Percentiles rank a stretch among this genome's conserved stretches.
phyloP scores from a whole-genome alignment of 2,113 vertebrate genomes.

The Pogonocichla stellata region DNA sequence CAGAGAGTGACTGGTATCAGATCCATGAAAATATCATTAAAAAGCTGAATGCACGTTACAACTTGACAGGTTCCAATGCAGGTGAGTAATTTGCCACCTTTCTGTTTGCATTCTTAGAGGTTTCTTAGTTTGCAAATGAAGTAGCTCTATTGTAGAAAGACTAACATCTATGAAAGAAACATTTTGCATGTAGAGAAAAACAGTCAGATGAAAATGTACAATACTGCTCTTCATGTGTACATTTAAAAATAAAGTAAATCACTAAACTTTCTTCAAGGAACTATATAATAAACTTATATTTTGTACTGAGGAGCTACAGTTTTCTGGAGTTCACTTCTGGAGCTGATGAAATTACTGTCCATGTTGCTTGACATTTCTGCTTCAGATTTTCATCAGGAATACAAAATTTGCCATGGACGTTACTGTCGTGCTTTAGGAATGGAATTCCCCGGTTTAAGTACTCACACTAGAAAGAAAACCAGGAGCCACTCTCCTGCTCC shows the following conservation, averaged over 20 bases:
- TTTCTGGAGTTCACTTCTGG: neutral
- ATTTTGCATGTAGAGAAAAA: neutral
- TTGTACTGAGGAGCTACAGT: neutral
- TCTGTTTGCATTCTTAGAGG: neutral
- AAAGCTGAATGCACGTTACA: constrained; percentile 94
- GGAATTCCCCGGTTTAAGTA: neutral
- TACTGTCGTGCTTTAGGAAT: fast-evolving
- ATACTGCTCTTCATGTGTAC: neutral
- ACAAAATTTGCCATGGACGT: neutral
- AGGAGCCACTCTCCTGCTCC: fast-evolving
- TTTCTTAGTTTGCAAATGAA: neutral
- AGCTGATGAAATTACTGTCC: neutral
- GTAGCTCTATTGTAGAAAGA: neutral
- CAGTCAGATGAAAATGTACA: neutral
- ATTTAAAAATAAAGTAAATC: neutral
- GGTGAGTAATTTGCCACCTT: constrained; percentile 74
- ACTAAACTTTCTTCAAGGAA: neutral
- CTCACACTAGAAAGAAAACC: neutral
- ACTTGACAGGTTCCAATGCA: constrained; percentile 93
- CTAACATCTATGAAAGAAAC: neutral
- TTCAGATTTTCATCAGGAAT: neutral
- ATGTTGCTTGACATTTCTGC: neutral
- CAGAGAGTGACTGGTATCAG: constrained; percentile 96
- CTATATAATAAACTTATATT: neutral
- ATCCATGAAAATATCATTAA: constrained; percentile 98